Evolutionary conservation across 2,888 invertebrate species (phyloP), one percentile per base, ranked within the genome.

Genomic region (Mimachlamys varia): DNA sequence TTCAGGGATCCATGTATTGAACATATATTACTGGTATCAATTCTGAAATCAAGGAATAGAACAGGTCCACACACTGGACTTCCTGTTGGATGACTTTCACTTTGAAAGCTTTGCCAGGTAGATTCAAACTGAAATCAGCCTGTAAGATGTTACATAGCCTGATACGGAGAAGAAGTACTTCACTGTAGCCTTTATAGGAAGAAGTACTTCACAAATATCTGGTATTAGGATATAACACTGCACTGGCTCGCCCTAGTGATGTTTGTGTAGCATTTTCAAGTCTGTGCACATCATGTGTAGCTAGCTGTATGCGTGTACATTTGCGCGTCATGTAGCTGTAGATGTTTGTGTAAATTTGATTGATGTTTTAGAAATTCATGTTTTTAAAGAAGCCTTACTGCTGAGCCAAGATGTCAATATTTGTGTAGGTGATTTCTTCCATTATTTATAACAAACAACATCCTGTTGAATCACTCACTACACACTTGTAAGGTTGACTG

Each of bases 41-140:
- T 12, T 27, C 27, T 76, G 76, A 10, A 27, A 76, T 12, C 13
- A 76, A 27, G 76, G 76, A 58, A 2, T 58, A 58, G 7, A 58
- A 17, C 7, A n/a, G 44, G 44, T 44, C 44, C 44, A 44, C 44
- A 44, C 7, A 44, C 7, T 44, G 44, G 10, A 27, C 33, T 76
- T 76, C 76, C 76, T 76, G 33, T 76, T 76, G 27, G 33, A 76
- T 76, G 27, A 76, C 62, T n/a, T n/a, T n/a, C n/a, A n/a, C n/a
- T n/a, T n/a, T n/a, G n/a, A 53, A 19, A n/a, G n/a, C 15, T 27
- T 27, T 27, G 76, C 27, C 76, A 76, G 27, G 5, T 33, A 58
- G 76, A 76, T 76, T 76, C 13, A 4, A 27, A n/a, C 62, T 27
- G n/a, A 27, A 27, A 76, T 76, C 76, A 4, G 76, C 76, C 76